A percentile compares a stretch with the other conserved stretches of the same genome.
Conservation (phyloP, 2,888 invertebrate genomes). For the Brenthis daphne region DNA sequence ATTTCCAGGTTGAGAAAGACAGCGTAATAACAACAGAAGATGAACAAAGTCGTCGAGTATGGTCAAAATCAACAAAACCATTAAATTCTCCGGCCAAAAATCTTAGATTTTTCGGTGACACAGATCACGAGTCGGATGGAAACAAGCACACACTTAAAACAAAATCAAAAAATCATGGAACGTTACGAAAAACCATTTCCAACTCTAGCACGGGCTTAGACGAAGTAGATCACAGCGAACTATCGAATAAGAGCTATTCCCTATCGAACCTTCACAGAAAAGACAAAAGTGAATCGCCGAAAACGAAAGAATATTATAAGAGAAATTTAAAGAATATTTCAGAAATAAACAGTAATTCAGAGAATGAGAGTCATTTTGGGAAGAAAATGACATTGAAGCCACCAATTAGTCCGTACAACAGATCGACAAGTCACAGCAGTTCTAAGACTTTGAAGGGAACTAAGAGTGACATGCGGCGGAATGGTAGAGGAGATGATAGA, state of each 20-base stretch:
- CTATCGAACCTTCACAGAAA: conserved; percentile 68
- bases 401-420: conserved; percentile 73
- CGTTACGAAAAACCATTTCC: conserved; percentile 69
- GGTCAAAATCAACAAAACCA: conserved; percentile 60
- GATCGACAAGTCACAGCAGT: conserved; percentile 74
- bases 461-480: conserved; percentile 54
- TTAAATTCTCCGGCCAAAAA: conserved; percentile 83
- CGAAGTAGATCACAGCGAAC: conserved; percentile 65
- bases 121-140: conserved; percentile 88
- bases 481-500: conserved; percentile 49
- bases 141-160: conserved; percentile 68
- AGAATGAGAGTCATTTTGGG: conserved; percentile 67
- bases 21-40: conserved; percentile 82
- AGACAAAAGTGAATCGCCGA: conserved; percentile 61
- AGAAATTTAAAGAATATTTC: conserved; percentile 83
- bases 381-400: conserved; percentile 62
- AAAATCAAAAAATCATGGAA: conserved; percentile 58
- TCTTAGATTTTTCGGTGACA: conserved; percentile 92
- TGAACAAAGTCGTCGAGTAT: conserved; percentile 70
- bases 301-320: conserved; percentile 64
- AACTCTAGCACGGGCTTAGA: conserved; percentile 74
- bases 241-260: conserved; percentile 71
- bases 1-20: conserved; percentile 70
- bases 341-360: conserved; percentile 75
- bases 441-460: conserved; percentile 69